Evolutionary conservation across 1,140 invertebrate species (phyloP), one percentile per base, ranked within the genome.

Genomic region (Penaeus chinensis): DNA sequence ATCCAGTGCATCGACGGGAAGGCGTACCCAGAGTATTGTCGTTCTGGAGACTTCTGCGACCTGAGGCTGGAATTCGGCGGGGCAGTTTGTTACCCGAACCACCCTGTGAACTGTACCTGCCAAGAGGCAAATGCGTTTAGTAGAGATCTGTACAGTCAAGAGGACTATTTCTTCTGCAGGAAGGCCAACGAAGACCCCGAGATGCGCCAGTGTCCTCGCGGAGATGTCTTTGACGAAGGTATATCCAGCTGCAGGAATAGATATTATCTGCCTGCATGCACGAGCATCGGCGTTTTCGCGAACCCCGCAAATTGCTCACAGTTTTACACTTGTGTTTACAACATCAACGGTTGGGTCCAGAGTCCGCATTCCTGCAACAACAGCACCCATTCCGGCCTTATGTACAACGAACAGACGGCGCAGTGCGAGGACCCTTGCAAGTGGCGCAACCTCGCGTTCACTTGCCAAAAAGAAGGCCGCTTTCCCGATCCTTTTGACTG

Each of bases 391-490:
- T 20, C 27, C 22, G 79, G 79, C 47, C 47, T 62, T 13, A 81
- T 81, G 79, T 81, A 61, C 60, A 81, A 81, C 60, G 79, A 62
- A 27, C 18, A 27, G 19, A 81, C 47, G 8, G 79, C n/a, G 20
- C 11, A n/a, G 3, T 81, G 79, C 61, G 79, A 81, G 19, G 27
- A 81, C 24, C 79, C 79, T n/a, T 81, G 79, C 60, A 63, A 60
- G 19, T 81, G 79, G 79, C 47, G 24, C 4, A 27, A 54, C 3
- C n/a, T 47, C 5, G 37, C 1, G 61, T 81, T 81, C 60, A 27
- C 60, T 24, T 81, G 60, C 61, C 13, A 63, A 27, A 63, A 27
- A 5, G 79, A 81, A n/a, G 79, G 79, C 7, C 79, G 79, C n/a
- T 81, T 81, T 20, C 7, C 79, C 20, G 79, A 81, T 27, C 79